phyloP scores from a whole-genome alignment of 2,888 invertebrate species.

The Allophyes oxyacanthae region DNA sequence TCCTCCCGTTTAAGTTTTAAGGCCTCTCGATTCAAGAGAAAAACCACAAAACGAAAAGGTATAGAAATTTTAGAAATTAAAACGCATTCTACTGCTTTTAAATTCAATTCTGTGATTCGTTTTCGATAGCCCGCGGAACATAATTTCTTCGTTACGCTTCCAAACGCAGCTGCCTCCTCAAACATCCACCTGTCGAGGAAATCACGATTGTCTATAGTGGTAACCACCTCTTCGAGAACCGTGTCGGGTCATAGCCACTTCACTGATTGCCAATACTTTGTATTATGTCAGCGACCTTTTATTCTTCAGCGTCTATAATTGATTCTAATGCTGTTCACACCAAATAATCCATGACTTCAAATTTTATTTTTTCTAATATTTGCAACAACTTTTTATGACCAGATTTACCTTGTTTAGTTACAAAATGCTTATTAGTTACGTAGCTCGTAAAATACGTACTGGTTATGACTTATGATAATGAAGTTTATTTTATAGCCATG shows the following conservation, averaged over 20 bases:
- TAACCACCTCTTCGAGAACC: slow-evolving; percentile 25
- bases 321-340: slow-evolving; percentile 33
- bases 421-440: neutral
- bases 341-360: slow-evolving; percentile 22
- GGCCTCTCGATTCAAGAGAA: slow-evolving; percentile 20
- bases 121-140: slow-evolving; percentile 34
- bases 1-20: too few relatives aligned
- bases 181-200: slow-evolving; percentile 48
- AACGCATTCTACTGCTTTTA: slow-evolving; percentile 19
- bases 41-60: neutral
- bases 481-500: slow-evolving; percentile 17
- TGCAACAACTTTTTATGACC: slow-evolving; percentile 14
- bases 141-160: slow-evolving; percentile 45
- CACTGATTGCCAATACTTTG: slow-evolving; percentile 45
- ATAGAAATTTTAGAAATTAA: slow-evolving; percentile 27
- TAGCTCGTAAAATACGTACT: slow-evolving; percentile 15
- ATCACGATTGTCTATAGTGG: slow-evolving; percentile 35
- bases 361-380: slow-evolving; percentile 25
- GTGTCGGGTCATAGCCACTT: slow-evolving; percentile 51
- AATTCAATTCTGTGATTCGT: slow-evolving; percentile 27
- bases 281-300: slow-evolving; percentile 51
- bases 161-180: slow-evolving; percentile 45
- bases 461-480: slow-evolving; percentile 16
- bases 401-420: slow-evolving; percentile 13
- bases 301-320: slow-evolving; percentile 34